Evolutionary conservation across 2,797 vertebrate species (phyloP), one percentile per base, ranked within the genome.

Genomic region (Galago senegalensis): DNA sequence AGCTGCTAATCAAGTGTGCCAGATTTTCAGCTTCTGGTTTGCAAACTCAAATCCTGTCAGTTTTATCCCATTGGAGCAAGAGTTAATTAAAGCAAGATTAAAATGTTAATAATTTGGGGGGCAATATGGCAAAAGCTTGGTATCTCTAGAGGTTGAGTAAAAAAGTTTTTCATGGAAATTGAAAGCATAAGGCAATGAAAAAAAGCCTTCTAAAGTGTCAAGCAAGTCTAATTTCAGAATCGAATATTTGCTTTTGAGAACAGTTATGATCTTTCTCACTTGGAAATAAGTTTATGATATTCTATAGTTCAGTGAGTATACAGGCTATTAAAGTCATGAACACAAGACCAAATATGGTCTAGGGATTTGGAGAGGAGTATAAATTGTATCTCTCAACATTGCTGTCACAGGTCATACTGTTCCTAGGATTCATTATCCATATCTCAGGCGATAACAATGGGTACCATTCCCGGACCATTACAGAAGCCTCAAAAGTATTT

Each of bases 71-170:
- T 89, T 88, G 94, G 96, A 97, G 61, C 67, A 73, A 95, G 81
- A 97, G 96, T 95, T 96, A 98, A 98, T 97, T 97, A 97, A 97
- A 97, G 40, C 96, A 95, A 96, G 92, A 97, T 97, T 96, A 97
- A 97, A 97, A 97, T 93, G 94, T 96, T 97, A 97, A 97, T 97
- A 95, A 97, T 96, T 87, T 93, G 60, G 83, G 92, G 94, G 96
- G 89, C 65, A 97, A 79, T 82, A 70, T 95, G 95, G 95, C 70
- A 40, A 93, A 97, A 95, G 91, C 90, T 96, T 84, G 34, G 92
- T 65, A 53, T 96, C 95, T 96, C 95, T 93, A 73, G 93, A 95
- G 96, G 81, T 25, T 82, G 76, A 91, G 37, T 25, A 58, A 79
- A 93, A 86, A 96, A 95, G 70, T 82, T 97, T 96, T 95, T 96